phyloP scores from a whole-genome alignment of 2,888 invertebrate species.

The Limnephilus auricula region DNA sequence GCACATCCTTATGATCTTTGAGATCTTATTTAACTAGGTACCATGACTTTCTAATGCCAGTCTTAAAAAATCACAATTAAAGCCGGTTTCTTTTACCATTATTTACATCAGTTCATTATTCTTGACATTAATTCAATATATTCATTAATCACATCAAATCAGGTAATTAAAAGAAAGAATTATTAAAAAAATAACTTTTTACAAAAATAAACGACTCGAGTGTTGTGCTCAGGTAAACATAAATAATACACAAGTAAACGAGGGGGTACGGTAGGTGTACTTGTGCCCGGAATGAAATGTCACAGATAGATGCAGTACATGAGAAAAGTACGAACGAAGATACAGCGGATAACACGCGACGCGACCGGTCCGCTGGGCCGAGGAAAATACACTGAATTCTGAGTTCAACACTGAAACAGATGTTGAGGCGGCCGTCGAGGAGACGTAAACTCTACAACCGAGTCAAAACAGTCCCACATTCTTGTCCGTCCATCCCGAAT shows the following conservation, averaged over 20 bases:
- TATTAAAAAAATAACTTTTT: not conserved
- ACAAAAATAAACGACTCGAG: not conserved
- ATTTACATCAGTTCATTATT: constrained; percentile 15
- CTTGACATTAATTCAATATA: not conserved
- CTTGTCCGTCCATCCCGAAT: not conserved
- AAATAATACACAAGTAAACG: not conserved
- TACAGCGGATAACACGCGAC: not conserved
- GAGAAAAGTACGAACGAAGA: not conserved
- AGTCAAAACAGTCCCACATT: not conserved
- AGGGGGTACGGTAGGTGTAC: not conserved
- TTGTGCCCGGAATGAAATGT: constrained; percentile 13
- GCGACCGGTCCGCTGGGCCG: constrained; percentile 15
- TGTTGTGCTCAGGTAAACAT: not conserved
- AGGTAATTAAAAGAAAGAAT: not conserved
- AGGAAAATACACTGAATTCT: constrained; percentile 5
- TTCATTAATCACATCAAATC: constrained; percentile 23
- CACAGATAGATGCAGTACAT: constrained; percentile 12
- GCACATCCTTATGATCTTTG: constrained; percentile 7
- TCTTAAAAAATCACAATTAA: constrained; percentile 16
- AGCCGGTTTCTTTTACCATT: constrained; percentile 24
- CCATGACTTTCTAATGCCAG: constrained; percentile 14
- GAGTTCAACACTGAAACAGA: not conserved
- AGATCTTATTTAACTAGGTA: constrained; percentile 11
- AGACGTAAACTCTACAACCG: constrained; percentile 7
- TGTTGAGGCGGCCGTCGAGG: not conserved